Evolutionary conservation across 1,140 invertebrate genomes (phyloP).

Genomic region (Gonatopus flavifemur): DNA sequence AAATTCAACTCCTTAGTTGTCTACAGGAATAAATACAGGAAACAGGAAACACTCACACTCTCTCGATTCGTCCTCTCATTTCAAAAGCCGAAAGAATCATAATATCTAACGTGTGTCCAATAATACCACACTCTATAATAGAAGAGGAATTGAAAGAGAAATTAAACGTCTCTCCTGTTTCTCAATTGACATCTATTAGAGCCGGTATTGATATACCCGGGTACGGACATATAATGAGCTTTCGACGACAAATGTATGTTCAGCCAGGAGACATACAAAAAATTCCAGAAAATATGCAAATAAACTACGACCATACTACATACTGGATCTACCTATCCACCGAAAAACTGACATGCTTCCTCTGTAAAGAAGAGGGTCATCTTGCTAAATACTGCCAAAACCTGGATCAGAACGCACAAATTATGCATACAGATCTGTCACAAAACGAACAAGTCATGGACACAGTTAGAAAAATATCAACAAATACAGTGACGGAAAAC

Average conservation of each 20-base stretch:
- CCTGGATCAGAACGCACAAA: neutral
- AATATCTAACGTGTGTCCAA: slow-evolving; percentile 22
- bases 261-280: neutral
- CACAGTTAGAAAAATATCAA: too few species aligned
- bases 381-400: slow-evolving; percentile 3
- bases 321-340: slow-evolving; percentile 4
- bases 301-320: neutral
- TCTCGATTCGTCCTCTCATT: neutral
- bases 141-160: slow-evolving; percentile 4
- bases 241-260: slow-evolving; percentile 2
- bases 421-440: neutral
- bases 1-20: too few species aligned
- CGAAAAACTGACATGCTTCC: slow-evolving; percentile 5
- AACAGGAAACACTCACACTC: neutral
- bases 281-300: neutral
- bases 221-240: neutral
- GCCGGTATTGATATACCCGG: neutral
- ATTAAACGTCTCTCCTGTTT: neutral
- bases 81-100: neutral
- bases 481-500: too few species aligned
- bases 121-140: slow-evolving; percentile 9
- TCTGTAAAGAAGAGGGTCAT: slow-evolving; percentile 4
- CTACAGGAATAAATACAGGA: neutral
- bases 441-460: too few species aligned
- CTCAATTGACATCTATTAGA: neutral